Conservation (phyloP, 35 echinoderm and acorn worm genomes). For the Holothuria glaberrima region DNA sequence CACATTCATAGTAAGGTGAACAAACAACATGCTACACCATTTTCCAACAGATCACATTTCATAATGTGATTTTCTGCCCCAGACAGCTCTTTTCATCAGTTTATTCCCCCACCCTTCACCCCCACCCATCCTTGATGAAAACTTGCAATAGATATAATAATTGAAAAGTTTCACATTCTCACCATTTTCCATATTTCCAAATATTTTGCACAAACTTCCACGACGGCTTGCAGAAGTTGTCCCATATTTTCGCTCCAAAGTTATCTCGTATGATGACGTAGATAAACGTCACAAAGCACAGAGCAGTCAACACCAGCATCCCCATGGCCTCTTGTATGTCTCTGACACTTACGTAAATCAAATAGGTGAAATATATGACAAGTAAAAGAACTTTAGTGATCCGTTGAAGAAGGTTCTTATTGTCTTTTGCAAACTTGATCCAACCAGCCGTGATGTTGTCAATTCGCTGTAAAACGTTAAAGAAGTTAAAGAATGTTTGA, state of each 20-base stretch:
- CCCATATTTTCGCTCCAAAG: constrained; percentile 53
- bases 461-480: constrained; percentile 1
- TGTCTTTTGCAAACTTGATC: not conserved
- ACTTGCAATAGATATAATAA: too few species aligned
- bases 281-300: constrained; percentile 7
- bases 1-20: too few species aligned
- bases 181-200: constrained; percentile 25
- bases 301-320: constrained; percentile 62
- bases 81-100: too few species aligned
- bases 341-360: constrained; percentile 44
- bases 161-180: not conserved
- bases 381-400: not conserved
- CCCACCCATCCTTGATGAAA: too few species aligned
- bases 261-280: constrained; percentile 53
- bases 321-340: constrained; percentile 67
- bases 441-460: not conserved
- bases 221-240: constrained; percentile 17
- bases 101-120: too few species aligned
- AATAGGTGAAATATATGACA: constrained; percentile 35
- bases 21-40: too few species aligned
- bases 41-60: too few species aligned
- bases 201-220: not conserved
- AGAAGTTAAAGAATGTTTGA: too few species aligned
- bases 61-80: too few species aligned
- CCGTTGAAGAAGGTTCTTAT: not conserved